These are phyloP conservation scores for Dermatemys mawii DNA, from an alignment of 2,113 vertebrate genomes.

Conservation along the genomic window DNA sequence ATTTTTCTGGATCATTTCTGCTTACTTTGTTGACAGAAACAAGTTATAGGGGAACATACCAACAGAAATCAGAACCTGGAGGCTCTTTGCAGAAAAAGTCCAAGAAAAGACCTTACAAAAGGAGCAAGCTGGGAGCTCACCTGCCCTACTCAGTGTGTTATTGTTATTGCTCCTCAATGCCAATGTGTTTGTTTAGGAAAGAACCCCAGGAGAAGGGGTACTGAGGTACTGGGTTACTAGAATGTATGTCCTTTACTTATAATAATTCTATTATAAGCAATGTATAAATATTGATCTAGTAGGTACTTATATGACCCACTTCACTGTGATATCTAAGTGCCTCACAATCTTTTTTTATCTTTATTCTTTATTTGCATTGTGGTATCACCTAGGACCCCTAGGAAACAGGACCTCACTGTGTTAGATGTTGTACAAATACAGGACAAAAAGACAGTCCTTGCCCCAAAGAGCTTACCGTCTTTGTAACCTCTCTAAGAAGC, in stretches of 20 bases:
- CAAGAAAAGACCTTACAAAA: neutral
- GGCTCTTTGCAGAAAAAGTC: neutral
- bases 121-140: neutral
- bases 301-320: conserved; percentile 27
- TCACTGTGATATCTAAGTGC: conserved; percentile 28
- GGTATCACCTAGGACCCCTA: neutral
- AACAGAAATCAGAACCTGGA: neutral
- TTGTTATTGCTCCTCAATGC: neutral
- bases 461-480: neutral
- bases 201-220: neutral
- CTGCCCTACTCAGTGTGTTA: conserved; percentile 2
- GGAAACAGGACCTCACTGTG: neutral
- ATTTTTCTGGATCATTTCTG: neutral
- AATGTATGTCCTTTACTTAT: neutral
- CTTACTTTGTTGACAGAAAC: neutral
- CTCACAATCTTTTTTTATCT: conserved; percentile 55
- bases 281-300: conserved; percentile 44
- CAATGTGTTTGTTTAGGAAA: conserved; percentile 19
- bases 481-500: neutral
- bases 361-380: neutral
- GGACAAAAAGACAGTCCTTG: neutral
- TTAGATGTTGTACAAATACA: neutral
- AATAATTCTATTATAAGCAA: neutral
- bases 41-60: neutral
- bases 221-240: neutral